Percentiles rank a stretch among this genome's conserved stretches.
Conservation (phyloP, 2,888 invertebrate species). For the Scaptomyza parva region DNA sequence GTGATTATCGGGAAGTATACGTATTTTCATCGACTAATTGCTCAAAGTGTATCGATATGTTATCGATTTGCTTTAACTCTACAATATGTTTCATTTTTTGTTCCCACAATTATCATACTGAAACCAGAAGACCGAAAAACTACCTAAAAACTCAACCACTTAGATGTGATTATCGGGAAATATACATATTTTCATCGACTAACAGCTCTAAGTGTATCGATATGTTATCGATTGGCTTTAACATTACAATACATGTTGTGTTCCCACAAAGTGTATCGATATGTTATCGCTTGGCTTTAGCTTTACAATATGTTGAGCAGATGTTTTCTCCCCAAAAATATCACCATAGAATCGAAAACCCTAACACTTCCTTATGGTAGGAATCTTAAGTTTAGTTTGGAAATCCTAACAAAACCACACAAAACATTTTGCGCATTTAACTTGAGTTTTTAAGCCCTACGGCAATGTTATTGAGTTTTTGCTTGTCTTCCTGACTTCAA, state of each 20-base stretch:
- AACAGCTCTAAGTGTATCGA: background rate
- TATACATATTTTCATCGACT: background rate
- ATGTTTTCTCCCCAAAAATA: background rate
- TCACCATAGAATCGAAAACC: background rate
- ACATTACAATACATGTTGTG: background rate
- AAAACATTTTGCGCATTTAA: conserved; percentile 4
- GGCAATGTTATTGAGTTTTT: conserved; percentile 16
- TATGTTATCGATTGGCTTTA: background rate
- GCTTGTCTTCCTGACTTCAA: conserved; percentile 26
- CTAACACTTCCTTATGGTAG: background rate
- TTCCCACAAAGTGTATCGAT: background rate
- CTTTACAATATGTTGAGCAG: no score
- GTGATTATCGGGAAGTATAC: no score
- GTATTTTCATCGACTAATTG: background rate
- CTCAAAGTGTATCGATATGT: background rate
- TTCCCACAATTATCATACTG: background rate
- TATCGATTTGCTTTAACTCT: background rate
- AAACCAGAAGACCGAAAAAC: background rate
- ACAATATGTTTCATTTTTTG: background rate
- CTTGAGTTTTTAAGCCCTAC: conserved; percentile 8
- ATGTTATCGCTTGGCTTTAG: background rate
- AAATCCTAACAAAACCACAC: background rate
- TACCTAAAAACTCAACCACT: background rate
- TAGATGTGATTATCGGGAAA: no score
- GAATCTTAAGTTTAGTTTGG: background rate